Evolutionary conservation across 1,140 invertebrate species (phyloP), one percentile per base, ranked within the genome.

Genomic region (Camponotus vicinus): DNA sequence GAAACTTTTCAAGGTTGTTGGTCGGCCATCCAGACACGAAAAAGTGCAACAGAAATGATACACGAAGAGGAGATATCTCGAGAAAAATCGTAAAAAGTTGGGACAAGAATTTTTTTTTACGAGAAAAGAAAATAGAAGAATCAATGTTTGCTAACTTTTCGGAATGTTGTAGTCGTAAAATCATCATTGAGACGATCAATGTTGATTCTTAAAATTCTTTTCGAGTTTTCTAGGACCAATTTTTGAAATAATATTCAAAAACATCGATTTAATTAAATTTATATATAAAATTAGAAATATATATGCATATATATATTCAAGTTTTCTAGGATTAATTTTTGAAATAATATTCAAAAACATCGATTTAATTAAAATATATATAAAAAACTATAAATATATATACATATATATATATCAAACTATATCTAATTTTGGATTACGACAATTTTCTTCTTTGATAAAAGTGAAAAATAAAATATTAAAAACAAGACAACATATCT

Each of bases 381-480:
- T 27, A 27, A 27, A 27, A 27, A 27, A 27, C 27, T 27, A 27
- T 27, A 27, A 27, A 27, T 27, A 27, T 27, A 27, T 27, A 27
- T 0, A 27, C 27, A 27, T 27, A 27, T 27, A 27, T 27, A 27
- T 27, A 27, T 27, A 27, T 27, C 21, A 21, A 21, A 21, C 21
- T 21, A 27, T 27, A 27, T 27, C 27, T 27, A 40, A 34, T 13
- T 8, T 75, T 27, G 27, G 1, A 27, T 27, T 27, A 0, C 27
- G 27, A 27, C 27, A 27, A 27, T 0, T 27, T 27, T 9, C 18
- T 9, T 59, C 40, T 55, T 15, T 2, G 8, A 7, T 2, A 61
- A 34, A 59, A 2, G 76, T 88, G 8, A 82, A 15, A 82, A 55
- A 11, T 3, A 18, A 57, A 55, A 55, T 67, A 37, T 88, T 42